phyloP scores from a whole-genome alignment of 2,797 vertebrate species.

The Enteromius fasciolatus region DNA sequence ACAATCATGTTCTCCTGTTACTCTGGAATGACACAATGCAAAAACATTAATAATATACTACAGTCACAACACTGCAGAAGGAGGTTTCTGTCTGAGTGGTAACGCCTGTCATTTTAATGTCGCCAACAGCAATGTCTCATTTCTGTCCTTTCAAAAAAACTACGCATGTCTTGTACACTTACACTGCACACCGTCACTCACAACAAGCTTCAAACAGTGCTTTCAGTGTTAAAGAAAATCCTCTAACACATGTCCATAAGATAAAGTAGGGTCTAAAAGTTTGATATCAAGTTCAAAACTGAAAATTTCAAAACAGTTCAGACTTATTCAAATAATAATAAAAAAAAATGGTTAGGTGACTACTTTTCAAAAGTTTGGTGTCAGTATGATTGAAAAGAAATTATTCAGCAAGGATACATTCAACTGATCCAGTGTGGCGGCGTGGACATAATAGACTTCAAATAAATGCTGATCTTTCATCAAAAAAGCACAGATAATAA shows the following conservation, averaged over 20 bases:
- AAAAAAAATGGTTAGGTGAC: neutral
- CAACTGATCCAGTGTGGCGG: neutral
- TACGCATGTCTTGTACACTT: neutral
- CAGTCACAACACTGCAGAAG: conserved; percentile 6
- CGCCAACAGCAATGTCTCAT: neutral
- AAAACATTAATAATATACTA: neutral
- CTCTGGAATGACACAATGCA: neutral
- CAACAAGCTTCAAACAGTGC: neutral
- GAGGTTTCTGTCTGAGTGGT: neutral
- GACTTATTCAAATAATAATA: neutral
- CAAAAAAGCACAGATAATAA: neutral
- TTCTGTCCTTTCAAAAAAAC: conserved; percentile 2
- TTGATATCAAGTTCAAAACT: neutral
- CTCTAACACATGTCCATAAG: neutral
- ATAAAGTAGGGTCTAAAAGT: neutral
- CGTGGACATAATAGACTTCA: neutral
- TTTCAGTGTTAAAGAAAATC: neutral
- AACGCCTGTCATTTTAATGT: conserved; percentile 16
- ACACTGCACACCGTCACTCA: neutral
- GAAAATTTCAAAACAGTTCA: neutral
- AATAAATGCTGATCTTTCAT: neutral
- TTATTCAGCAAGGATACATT: neutral
- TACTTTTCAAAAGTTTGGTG: neutral
- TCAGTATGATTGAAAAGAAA: neutral
- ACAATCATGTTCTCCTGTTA: conserved; percentile 1